phyloP scores from a whole-genome alignment of 2,113 vertebrate genomes.

The Hyperopisus bebe region DNA sequence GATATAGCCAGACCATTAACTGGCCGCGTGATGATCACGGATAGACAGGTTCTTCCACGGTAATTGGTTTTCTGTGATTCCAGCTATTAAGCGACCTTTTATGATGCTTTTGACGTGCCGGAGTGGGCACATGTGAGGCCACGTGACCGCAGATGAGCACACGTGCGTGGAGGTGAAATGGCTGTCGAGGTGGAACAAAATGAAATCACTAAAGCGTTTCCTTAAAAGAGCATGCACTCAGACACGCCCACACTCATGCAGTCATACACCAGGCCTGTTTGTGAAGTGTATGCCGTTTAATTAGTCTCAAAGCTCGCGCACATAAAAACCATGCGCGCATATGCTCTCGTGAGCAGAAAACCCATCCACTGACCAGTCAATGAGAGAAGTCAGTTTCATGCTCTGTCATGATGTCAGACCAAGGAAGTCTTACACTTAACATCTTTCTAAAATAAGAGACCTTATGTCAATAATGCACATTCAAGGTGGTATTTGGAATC shows the following conservation, averaged over 20 bases:
- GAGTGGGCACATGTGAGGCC: not conserved
- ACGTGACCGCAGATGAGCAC: not conserved
- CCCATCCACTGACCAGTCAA: too few species aligned
- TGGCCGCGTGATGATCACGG: slow-evolving; percentile 26
- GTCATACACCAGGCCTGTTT: not conserved
- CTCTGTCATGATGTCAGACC: too few species aligned
- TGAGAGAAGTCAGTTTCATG: too few species aligned
- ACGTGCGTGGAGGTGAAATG: not conserved
- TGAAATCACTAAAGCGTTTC: not conserved
- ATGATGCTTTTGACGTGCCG: not conserved
- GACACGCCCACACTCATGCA: not conserved
- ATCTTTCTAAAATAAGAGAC: too few species aligned
- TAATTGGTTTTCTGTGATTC: slow-evolving; percentile 44
- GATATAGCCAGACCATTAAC: slow-evolving; percentile 45
- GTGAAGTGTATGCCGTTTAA: too few species aligned
- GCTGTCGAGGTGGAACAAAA: not conserved
- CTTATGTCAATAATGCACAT: too few species aligned
- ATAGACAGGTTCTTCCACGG: not conserved
- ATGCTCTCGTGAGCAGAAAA: too few species aligned
- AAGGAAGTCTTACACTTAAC: too few species aligned
- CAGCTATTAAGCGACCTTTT: not conserved
- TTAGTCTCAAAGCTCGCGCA: too few species aligned
- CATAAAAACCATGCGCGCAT: too few species aligned
- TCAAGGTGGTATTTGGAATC: too few species aligned
- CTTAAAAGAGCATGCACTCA: not conserved